A percentile compares a stretch with the other conserved stretches of the same genome.
Evolutionary conservation across 2,797 vertebrate species (phyloP).

Genomic region (Betta splendens): DNA sequence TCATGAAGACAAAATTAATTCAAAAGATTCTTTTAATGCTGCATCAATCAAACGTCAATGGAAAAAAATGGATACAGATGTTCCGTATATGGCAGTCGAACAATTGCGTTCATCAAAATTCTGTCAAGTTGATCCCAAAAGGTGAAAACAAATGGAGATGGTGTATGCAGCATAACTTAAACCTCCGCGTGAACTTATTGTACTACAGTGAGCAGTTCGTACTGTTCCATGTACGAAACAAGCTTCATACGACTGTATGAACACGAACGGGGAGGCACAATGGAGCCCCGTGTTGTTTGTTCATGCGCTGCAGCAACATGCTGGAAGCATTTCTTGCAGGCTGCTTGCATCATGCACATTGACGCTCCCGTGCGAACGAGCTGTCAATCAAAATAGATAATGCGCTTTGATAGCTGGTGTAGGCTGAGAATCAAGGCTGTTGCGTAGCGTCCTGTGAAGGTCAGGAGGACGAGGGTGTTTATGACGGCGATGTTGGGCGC

Average conservation of each 20-base stretch:
- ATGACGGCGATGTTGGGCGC: no score
- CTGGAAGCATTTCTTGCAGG: constrained; percentile 63
- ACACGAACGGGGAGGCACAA: constrained; percentile 17
- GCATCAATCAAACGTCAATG: constrained; percentile 3
- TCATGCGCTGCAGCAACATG: constrained; percentile 21
- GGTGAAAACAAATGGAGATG: background rate
- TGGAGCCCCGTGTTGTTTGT: constrained; percentile 38
- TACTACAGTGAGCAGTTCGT: background rate
- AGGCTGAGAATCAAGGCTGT: constrained; percentile 52
- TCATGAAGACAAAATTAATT: background rate
- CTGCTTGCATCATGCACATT: constrained; percentile 75
- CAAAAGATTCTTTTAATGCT: background rate
- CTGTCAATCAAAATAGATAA: constrained; percentile 63
- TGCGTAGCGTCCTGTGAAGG: constrained; percentile 44
- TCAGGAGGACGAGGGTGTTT: constrained; percentile 28
- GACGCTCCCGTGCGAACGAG: constrained; percentile 53
- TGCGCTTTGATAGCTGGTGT: constrained; percentile 50
- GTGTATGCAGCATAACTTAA: no score
- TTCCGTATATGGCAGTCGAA: background rate
- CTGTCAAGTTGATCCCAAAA: background rate
- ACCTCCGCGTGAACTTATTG: background rate
- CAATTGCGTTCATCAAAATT: constrained; percentile 3
- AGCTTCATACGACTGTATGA: background rate
- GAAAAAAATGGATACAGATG: constrained; percentile 1
- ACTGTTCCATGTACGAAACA: constrained; percentile 2